Evolutionary conservation across 2,113 vertebrate species (phyloP), one percentile per base, ranked within the genome.

Genomic region (Lanius ludovicianus): DNA sequence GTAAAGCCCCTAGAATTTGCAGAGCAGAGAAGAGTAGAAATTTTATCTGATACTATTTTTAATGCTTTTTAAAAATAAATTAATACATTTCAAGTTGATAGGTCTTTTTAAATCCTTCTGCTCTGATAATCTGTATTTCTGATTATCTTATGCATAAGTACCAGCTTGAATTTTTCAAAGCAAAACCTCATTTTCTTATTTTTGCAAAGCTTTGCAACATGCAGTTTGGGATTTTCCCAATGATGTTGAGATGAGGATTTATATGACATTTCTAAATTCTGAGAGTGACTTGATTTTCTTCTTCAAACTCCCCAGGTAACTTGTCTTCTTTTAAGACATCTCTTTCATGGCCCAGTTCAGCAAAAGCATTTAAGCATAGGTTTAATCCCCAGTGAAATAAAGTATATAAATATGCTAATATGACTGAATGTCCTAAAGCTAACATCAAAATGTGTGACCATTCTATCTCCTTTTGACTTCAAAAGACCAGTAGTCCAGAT

Each of bases 121-220:
- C 35, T 83, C 62, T 42, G 62, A 83, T 93, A 90, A 95, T 73
- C 42, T 90, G 14, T 91, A 74, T 89, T 94, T 91, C 74, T 79
- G 57, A 89, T 94, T 91, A 90, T 94, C 9, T 76, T 83, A 76
- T 42, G 33, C 46, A 53, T 68, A 95, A 95, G 59, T 41, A 85
- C 23, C 27, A 83, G 57, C 30, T 37, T 88, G 84, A 89, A 53
- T 71, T 93, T 95, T 96, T 96, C 89, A 96, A 96, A 96, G 81
- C 4, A 24, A 94, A 93, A 69, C 23, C 4, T 76, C 21, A 50
- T 91, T 94, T 92, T 68, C 60, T 68, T 84, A 78, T 82, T 95
- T 97, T 82, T 82, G 52, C 65, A 89, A 79, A 89, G 62, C 53
- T 76, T 84, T 87, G 52, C 41, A 75, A 82, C 20, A 50, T 47